These are phyloP conservation scores for Chelonia mydas DNA, from an alignment of 2,797 vertebrate species.

Conservation along the genomic window DNA sequence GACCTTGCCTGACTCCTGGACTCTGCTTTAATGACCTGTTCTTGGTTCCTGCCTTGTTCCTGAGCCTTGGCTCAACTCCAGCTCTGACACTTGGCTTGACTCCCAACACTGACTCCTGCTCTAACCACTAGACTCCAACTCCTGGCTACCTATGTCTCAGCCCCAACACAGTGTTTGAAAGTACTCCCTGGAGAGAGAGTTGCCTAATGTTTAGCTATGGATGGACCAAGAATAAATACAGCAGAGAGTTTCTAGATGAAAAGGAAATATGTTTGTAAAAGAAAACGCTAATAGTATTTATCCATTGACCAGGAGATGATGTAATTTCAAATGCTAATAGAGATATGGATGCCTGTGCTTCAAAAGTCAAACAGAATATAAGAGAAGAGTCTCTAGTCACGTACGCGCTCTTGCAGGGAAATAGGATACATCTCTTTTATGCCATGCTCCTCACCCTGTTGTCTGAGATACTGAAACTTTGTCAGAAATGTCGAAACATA, in stretches of 20 bases:
- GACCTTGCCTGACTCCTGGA: neutral
- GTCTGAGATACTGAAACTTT: neutral
- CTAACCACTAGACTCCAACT: neutral
- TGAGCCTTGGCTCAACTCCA: too few species aligned
- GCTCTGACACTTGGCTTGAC: neutral
- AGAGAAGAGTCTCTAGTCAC: fast-evolving
- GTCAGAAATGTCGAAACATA: neutral
- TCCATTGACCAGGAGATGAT: neutral
- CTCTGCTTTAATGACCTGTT: neutral
- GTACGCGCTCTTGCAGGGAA: neutral
- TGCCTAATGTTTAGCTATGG: neutral
- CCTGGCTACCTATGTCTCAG: neutral
- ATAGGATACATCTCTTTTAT: neutral
- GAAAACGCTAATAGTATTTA: neutral
- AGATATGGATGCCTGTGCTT: neutral
- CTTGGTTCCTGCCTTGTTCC: neutral
- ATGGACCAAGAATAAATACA: slow-evolving; percentile 9
- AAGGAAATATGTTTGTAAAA: neutral
- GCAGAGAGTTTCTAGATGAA: neutral
- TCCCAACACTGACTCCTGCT: neutral
- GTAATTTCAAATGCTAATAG: neutral
- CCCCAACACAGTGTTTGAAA: slow-evolving; percentile 1
- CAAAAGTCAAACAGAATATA: neutral
- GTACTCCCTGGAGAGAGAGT: neutral
- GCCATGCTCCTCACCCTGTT: neutral